Evolutionary conservation across 2,888 invertebrate genomes (phyloP), one percentile per base, ranked within the genome.

Genomic region (Macroteleia sp.): DNA sequence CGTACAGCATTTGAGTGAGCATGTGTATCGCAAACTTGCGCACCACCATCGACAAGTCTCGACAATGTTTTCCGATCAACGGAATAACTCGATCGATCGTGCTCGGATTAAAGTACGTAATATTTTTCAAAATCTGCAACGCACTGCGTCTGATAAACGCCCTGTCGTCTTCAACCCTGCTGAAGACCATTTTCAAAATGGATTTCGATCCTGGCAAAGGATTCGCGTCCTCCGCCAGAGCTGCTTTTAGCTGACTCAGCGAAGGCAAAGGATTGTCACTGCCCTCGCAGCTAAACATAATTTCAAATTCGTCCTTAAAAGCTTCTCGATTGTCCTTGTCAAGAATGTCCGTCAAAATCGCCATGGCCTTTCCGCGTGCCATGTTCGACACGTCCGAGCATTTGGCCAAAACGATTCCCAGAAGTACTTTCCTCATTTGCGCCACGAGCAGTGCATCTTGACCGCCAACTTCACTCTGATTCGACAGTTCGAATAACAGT

Each of bases 291-390:
- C 83, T 30, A 12, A 86, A 82, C 75, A 91, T 82, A 28, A 52
- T 59, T 41, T 69, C 25, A 3, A 85, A 56, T 17, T 70, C 67
- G 8, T 80, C 39, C 20, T 28, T 41, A 20, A 54, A 39, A 39
- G 70, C 42, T 3, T 41, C 5, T 39, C 81, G 78, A 1, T 82
- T 81, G 12, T 71, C 77, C 2, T 81, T 82, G 9, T 87, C 85
- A 20, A 94, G 92, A 74, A 92, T 92, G 46, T 93, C 93, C 0
- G 93, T 92, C 50, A 95, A 91, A 9, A 93, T 91, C 2, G 92
- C 87, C 77, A 95, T 92, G 2, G 95, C 95, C 85, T 94, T 93
- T 44, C 94, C 92, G 44, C 95, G 92, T 1, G 74, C 76, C 77
- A 93, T 91, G 80, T 93, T 92, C 1, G 94, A 93, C n/a, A n/a